These are phyloP conservation scores for Dromas ardeola DNA, from an alignment of 2,113 vertebrate genomes.

Conservation along the genomic window DNA sequence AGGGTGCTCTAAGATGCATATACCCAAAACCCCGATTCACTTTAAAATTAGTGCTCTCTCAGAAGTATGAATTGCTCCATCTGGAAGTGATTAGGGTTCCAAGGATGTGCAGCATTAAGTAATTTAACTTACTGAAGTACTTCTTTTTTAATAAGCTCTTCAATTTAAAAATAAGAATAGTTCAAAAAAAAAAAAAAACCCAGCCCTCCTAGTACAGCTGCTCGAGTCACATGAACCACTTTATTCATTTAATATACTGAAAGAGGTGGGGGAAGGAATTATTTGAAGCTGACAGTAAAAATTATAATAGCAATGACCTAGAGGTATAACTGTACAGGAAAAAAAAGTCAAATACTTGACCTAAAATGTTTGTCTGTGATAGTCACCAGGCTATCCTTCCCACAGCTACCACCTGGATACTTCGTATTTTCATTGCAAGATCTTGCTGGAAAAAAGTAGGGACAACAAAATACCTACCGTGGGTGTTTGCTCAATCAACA, in stretches of 20 bases:
- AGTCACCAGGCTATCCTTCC: neutral
- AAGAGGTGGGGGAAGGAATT: neutral
- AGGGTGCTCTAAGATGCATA: slow-evolving; percentile 67
- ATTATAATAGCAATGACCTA: neutral
- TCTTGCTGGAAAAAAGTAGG: neutral
- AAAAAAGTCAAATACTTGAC: neutral
- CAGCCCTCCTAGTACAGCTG: slow-evolving; percentile 57
- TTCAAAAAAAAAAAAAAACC: neutral
- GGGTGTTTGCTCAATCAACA: neutral
- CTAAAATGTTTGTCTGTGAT: neutral
- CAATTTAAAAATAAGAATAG: slow-evolving; percentile 71
- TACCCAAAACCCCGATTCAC: slow-evolving; percentile 45
- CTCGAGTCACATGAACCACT: slow-evolving; percentile 39
- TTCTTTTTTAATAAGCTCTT: slow-evolving; percentile 70
- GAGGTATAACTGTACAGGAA: neutral
- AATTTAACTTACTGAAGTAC: slow-evolving; percentile 68
- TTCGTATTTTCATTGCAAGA: neutral
- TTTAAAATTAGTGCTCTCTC: slow-evolving; percentile 71
- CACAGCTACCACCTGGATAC: accelerated
- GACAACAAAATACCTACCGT: neutral
- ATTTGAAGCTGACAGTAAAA: neutral
- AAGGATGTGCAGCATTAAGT: slow-evolving; percentile 65
- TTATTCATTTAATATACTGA: neutral
- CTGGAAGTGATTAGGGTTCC: slow-evolving; percentile 71
- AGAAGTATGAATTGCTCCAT: slow-evolving; percentile 71